phyloP scores from a whole-genome alignment of 2,888 invertebrate genomes.

The Aspidapion aeneum region DNA sequence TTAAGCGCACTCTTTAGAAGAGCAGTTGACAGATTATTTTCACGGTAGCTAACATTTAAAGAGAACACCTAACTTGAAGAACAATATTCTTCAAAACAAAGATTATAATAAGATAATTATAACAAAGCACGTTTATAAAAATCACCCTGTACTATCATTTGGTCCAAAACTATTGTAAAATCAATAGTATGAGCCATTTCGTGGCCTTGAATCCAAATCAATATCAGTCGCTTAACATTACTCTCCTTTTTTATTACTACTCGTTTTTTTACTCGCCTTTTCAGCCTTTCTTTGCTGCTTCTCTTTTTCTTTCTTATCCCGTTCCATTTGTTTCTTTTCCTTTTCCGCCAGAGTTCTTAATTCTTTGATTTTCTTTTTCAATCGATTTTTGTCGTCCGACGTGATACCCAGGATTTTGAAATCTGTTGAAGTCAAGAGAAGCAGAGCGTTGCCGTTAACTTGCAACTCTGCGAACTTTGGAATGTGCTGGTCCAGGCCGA shows the following conservation, averaged over 20 bases:
- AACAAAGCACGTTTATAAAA: no score
- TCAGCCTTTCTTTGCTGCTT: conserved; percentile 84
- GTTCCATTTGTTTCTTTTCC: conserved; percentile 73
- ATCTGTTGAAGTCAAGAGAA: conserved; percentile 87
- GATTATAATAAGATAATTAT: no score
- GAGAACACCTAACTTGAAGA: no score
- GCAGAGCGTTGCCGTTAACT: conserved; percentile 82
- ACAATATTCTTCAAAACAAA: no score
- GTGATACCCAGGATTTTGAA: conserved; percentile 82
- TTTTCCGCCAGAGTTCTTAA: conserved; percentile 70
- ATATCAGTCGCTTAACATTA: no score
- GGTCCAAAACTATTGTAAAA: no score
- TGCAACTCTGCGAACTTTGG: conserved; percentile 84
- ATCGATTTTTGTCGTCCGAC: conserved; percentile 75
- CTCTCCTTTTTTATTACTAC: neutral
- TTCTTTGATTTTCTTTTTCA: conserved; percentile 85
- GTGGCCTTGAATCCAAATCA: no score
- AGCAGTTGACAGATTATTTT: no score
- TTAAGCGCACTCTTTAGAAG: no score
- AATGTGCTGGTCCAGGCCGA: conserved; percentile 84
- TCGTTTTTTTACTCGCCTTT: conserved; percentile 62
- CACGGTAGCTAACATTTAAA: no score
- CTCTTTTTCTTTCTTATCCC: conserved; percentile 78
- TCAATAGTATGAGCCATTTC: no score
- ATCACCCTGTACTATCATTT: no score